A percentile compares a stretch with the other conserved stretches of the same genome.
Evolutionary conservation across 2,888 invertebrate genomes (phyloP).

Genomic region (Cheilosia grossa): DNA sequence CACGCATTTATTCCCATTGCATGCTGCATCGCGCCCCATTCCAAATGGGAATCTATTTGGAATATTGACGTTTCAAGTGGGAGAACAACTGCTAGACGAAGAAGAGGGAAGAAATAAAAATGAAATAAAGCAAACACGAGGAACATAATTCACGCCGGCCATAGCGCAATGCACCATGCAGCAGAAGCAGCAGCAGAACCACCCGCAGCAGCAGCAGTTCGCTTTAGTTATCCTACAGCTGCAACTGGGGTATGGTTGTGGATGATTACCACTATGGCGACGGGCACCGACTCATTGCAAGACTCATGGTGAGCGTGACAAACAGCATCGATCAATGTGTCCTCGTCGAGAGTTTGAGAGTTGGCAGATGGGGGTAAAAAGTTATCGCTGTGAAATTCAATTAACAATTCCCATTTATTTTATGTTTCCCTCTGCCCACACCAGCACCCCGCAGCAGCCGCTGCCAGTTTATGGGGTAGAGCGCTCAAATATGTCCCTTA

Average conservation of each 20-base stretch:
- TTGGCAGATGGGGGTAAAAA: slow-evolving; percentile 30
- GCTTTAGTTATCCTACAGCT: slow-evolving; percentile 9
- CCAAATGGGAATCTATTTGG: slow-evolving; percentile 47
- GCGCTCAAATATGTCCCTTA: slow-evolving; percentile 50
- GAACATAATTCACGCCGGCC: slow-evolving; percentile 57
- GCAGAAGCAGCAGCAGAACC: background rate
- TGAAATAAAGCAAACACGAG: slow-evolving; percentile 57
- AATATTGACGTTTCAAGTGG: slow-evolving; percentile 48
- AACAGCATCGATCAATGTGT: slow-evolving; percentile 68
- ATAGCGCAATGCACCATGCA: slow-evolving; percentile 63
- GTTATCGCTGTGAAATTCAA: slow-evolving; percentile 71
- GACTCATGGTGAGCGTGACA: slow-evolving; percentile 66
- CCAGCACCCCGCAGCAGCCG: background rate
- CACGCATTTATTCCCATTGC: background rate
- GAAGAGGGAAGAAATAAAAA: slow-evolving; percentile 19
- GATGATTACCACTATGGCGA: slow-evolving; percentile 38
- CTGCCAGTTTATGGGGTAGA: background rate
- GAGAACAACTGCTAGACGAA: slow-evolving; percentile 6
- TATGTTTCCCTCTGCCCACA: slow-evolving; percentile 27
- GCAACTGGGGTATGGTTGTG: slow-evolving; percentile 6
- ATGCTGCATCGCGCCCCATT: background rate
- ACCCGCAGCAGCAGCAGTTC: background rate
- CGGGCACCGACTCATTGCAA: slow-evolving; percentile 28
- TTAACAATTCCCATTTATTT: slow-evolving; percentile 74
- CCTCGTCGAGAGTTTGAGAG: background rate